A percentile compares a stretch with the other conserved stretches of the same genome.
phyloP scores from a whole-genome alignment of 2,113 vertebrate species.

The Osmerus mordax region DNA sequence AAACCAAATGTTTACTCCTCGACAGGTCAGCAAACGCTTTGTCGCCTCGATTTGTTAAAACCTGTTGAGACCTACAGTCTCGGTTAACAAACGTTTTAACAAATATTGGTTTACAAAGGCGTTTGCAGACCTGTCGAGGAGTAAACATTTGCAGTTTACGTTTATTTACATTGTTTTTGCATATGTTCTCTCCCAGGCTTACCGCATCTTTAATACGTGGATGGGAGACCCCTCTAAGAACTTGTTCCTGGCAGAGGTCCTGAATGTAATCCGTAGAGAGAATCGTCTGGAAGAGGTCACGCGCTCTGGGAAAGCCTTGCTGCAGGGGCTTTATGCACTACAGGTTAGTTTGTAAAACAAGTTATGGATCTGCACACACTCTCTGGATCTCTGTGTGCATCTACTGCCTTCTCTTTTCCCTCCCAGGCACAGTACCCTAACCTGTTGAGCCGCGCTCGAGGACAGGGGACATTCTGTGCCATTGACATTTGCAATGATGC shows the following conservation, averaged over 20 bases:
- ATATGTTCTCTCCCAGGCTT: conserved; percentile 70
- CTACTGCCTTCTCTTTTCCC: not conserved
- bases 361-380: not conserved
- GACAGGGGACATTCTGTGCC: conserved; percentile 93
- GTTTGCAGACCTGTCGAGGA: too few relatives aligned
- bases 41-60: too few relatives aligned
- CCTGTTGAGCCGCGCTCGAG: conserved; percentile 86
- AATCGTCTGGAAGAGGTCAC: conserved; percentile 84
- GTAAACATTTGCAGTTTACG: too few relatives aligned
- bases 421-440: conserved; percentile 83
- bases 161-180: not conserved
- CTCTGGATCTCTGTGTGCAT: not conserved
- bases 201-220: conserved; percentile 98
- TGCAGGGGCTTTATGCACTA: conserved; percentile 72
- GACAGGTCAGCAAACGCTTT: too few relatives aligned
- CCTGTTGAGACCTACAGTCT: too few relatives aligned
- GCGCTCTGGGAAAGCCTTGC: conserved; percentile 79
- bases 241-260: conserved; percentile 87
- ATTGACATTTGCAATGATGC: conserved; percentile 82
- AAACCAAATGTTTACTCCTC: too few relatives aligned
- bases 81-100: too few relatives aligned
- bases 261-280: conserved; percentile 88
- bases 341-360: conserved; percentile 37
- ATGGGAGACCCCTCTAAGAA: conserved; percentile 97
- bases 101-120: too few relatives aligned